These are phyloP conservation scores for Pinctada fucata DNA, from an alignment of 2,888 invertebrate genomes.

Conservation along the genomic window DNA sequence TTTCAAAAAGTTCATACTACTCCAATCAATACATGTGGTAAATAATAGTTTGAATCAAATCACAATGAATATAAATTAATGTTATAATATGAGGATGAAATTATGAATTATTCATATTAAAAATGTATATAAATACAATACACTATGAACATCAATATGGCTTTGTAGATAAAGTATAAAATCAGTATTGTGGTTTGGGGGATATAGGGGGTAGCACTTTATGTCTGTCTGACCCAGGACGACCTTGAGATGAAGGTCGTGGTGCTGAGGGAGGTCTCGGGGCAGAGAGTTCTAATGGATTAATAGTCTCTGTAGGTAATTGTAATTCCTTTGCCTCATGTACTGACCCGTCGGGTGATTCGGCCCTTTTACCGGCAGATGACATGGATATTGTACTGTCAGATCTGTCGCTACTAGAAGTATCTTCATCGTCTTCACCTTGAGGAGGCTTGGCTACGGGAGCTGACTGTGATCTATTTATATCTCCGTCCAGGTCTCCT, in stretches of 20 bases:
- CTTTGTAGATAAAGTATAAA: neutral
- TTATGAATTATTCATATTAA: too few species aligned
- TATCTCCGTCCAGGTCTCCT: slow-evolving; percentile 41
- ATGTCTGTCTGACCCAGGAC: slow-evolving; percentile 70
- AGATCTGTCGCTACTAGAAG: slow-evolving; percentile 44
- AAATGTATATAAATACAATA: too few species aligned
- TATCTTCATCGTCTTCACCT: slow-evolving; percentile 49
- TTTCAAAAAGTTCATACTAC: too few species aligned
- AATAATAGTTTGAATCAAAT: too few species aligned
- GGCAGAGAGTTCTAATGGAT: slow-evolving; percentile 60
- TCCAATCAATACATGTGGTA: too few species aligned
- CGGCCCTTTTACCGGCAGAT: slow-evolving; percentile 62
- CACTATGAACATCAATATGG: too few species aligned
- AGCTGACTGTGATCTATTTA: slow-evolving; percentile 60
- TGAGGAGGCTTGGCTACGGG: slow-evolving; percentile 56
- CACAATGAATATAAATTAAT: too few species aligned
- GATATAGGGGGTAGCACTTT: slow-evolving; percentile 71
- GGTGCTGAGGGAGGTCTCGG: slow-evolving; percentile 58
- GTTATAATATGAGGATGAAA: too few species aligned
- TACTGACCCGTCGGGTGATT: slow-evolving; percentile 37
- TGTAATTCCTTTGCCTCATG: slow-evolving; percentile 45
- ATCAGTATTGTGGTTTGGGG: slow-evolving; percentile 25
- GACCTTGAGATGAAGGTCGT: slow-evolving; percentile 51
- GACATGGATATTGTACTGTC: slow-evolving; percentile 66
- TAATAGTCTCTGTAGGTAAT: slow-evolving; percentile 64